phyloP scores from a whole-genome alignment of 2,797 vertebrate genomes.

The Botia almorhae region DNA sequence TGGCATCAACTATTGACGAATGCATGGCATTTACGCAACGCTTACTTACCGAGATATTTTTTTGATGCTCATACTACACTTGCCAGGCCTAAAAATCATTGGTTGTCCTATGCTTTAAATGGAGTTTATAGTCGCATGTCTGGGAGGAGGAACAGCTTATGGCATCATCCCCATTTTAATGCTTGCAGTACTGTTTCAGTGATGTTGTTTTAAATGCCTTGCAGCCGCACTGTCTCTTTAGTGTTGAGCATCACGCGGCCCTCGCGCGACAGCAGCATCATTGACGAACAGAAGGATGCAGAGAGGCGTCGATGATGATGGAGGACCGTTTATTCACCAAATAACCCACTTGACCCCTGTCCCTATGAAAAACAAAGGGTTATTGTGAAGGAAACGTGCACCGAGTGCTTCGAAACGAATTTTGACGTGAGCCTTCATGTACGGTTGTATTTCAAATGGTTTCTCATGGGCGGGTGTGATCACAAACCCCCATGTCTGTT shows the following conservation, averaged over 20 bases:
- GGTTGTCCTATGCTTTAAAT: too few species aligned
- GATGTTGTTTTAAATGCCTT: background rate
- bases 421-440: background rate
- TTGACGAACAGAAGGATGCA: background rate
- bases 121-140: background rate
- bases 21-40: background rate
- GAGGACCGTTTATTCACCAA: background rate
- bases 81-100: too few species aligned
- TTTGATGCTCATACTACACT: conserved; percentile 1
- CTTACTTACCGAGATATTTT: background rate
- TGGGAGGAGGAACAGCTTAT: background rate
- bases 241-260: background rate
- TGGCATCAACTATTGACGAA: background rate
- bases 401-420: background rate
- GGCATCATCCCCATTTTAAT: background rate
- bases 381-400: background rate
- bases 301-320: background rate
- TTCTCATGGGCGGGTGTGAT: background rate
- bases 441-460: background rate
- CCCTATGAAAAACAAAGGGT: too few species aligned
- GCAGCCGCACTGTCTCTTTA: background rate
- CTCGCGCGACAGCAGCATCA: background rate
- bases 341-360: background rate
- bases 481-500: background rate
- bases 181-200: background rate